Evolutionary conservation across 2,797 vertebrate genomes (phyloP), one percentile per base, ranked within the genome.

Genomic region (Ctenopoma multispine): DNA sequence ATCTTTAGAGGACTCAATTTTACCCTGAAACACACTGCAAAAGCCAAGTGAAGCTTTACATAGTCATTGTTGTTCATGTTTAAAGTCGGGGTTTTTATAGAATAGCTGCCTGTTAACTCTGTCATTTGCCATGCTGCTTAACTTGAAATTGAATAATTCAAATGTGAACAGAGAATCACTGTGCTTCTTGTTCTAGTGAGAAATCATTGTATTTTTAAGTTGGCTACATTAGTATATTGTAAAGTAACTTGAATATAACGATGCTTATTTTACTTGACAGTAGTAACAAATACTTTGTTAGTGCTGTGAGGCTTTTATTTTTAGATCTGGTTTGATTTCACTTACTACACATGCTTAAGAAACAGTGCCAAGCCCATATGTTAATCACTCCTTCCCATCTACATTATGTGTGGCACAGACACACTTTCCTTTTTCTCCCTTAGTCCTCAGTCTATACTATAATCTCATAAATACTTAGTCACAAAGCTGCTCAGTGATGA

Each of bases 291-390:
- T 7, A 58, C 15, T 18, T 7, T 5, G 2, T 46, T 11, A 31
- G 40, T 27, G 10, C 6, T 12, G 43, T 34, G 18, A 0, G n/a
- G 24, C 20, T 58, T 60, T 59, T 24, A 23, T 34, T 71, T 70
- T 41, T 40, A 40, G 43, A 55, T 65, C 24, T 12, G 13, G 4
- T 58, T 65, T 38, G 31, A 64, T 49, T 38, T 56, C 36, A 18
- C 3, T 53, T 5, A 11, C 15, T 40, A 43, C 11, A 24, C 14
- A 15, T 31, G 20, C n/a, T 41, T 21, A 56, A 34, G 14, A 34
- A 56, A 58, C 36, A 4, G 2, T 23, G 12, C 11, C 36, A 14
- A 10, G 23, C 24, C 49, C 59, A 34, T 63, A 43, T 50, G 44
- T 50, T 18, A 24, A 59, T 56, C 3, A 3, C 11, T 44, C 24